phyloP scores from a whole-genome alignment of 1,140 invertebrate genomes.

The Panagrolaimus sp. region DNA sequence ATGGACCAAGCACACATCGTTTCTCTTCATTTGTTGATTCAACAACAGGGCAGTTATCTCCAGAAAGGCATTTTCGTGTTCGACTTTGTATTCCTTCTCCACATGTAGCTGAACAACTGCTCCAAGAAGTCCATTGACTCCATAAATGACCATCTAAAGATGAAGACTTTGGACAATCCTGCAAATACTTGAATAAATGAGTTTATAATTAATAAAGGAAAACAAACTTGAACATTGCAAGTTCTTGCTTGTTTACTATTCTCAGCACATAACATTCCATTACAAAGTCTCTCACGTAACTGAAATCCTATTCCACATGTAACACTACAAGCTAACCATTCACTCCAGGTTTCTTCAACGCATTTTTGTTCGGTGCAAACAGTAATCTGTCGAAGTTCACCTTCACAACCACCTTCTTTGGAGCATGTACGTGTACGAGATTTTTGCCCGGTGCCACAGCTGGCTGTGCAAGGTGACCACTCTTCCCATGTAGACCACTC shows the following conservation, averaged over 20 bases:
- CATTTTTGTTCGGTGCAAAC: slow-evolving; percentile 28
- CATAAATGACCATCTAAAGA: background rate
- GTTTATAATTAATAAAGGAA: too few relatives aligned
- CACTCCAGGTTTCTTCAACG: slow-evolving; percentile 31
- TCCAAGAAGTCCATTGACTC: slow-evolving; percentile 48
- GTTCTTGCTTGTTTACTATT: slow-evolving; percentile 53
- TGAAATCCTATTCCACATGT: slow-evolving; percentile 57
- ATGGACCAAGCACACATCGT: slow-evolving; percentile 49
- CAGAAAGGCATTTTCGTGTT: slow-evolving; percentile 20
- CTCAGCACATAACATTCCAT: slow-evolving; percentile 34
- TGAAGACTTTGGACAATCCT: slow-evolving; percentile 12
- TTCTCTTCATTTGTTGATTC: slow-evolving; percentile 30
- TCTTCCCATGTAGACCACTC: slow-evolving; percentile 42
- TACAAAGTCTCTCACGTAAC: slow-evolving; percentile 47
- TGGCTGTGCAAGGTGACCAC: slow-evolving; percentile 37
- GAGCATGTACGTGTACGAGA: slow-evolving; percentile 24
- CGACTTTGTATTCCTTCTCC: slow-evolving; percentile 36
- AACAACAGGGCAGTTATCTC: slow-evolving; percentile 23
- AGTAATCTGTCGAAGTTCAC: slow-evolving; percentile 27
- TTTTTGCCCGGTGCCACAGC: slow-evolving; percentile 35
- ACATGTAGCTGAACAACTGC: slow-evolving; percentile 36
- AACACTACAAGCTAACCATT: slow-evolving; percentile 51
- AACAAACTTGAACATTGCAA: slow-evolving; percentile 51
- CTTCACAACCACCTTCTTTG: slow-evolving; percentile 29
- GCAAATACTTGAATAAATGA: too few relatives aligned